Conservation (phyloP, 2,888 invertebrate genomes). For the Phoronis australis region DNA sequence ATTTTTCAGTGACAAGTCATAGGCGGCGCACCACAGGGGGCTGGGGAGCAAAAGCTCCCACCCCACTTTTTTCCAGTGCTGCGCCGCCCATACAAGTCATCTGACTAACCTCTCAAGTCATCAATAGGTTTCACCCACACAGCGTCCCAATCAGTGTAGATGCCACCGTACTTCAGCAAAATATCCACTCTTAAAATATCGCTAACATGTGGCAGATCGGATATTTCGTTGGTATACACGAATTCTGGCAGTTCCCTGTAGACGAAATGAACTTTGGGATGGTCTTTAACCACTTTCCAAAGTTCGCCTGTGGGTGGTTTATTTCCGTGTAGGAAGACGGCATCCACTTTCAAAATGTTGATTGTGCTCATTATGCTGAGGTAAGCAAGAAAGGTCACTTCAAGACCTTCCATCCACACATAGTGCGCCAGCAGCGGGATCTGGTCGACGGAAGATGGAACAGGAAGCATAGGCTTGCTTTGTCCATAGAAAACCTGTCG, state of each 20-base stretch:
- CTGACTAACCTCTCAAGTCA: conserved; percentile 8
- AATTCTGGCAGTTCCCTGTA: conserved; percentile 21
- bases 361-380: conserved; percentile 38
- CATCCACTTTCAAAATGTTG: conserved; percentile 33
- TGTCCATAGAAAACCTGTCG: conserved; percentile 28
- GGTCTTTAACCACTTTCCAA: conserved; percentile 26
- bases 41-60: conserved; percentile 8
- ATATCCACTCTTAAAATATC: conserved; percentile 44
- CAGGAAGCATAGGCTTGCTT: conserved; percentile 14
- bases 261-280: conserved; percentile 22
- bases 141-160: conserved; percentile 48
- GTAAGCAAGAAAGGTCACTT: conserved; percentile 41
- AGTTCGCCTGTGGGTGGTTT: conserved; percentile 27
- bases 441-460: conserved; percentile 11
- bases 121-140: conserved; percentile 36
- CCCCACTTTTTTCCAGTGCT: too few relatives aligned
- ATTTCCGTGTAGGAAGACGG: conserved; percentile 40
- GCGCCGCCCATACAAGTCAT: too few relatives aligned
- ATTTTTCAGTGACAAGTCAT: too few relatives aligned
- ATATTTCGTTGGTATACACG: conserved; percentile 28
- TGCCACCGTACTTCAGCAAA: conserved; percentile 43
- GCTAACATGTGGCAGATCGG: conserved; percentile 34
- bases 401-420: conserved; percentile 35
- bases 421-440: conserved; percentile 46
- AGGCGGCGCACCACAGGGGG: conserved; percentile 4